phyloP scores from a whole-genome alignment of 2,113 vertebrate genomes.

The Lepidothrix coronata region DNA sequence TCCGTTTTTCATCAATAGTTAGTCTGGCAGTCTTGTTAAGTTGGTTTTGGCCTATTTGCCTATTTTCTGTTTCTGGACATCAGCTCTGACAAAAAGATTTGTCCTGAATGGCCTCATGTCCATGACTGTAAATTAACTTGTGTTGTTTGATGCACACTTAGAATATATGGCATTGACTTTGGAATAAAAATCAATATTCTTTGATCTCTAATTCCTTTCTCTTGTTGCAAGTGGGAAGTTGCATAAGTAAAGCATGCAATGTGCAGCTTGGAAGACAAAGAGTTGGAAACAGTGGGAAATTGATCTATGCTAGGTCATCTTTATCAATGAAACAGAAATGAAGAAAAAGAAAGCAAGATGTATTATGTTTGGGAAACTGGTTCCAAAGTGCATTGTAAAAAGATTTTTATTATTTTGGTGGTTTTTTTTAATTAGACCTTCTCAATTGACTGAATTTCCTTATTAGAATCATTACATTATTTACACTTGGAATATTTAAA shows the following conservation, averaged over 20 bases:
- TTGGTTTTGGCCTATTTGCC: not conserved
- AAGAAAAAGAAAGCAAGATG: not conserved
- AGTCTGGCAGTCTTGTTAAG: not conserved
- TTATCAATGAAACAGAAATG: not conserved
- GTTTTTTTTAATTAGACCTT: not conserved
- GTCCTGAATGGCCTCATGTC: not conserved
- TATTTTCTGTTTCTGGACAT: not conserved
- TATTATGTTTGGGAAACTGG: not conserved
- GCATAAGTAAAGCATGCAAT: not conserved
- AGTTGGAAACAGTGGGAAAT: not conserved
- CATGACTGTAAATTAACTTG: constrained; percentile 37
- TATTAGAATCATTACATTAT: not conserved
- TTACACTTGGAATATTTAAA: not conserved
- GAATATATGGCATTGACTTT: constrained; percentile 41
- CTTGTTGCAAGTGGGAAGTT: constrained; percentile 31
- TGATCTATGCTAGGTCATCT: constrained; percentile 1
- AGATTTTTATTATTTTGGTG: not conserved
- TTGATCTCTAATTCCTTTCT: constrained; percentile 56
- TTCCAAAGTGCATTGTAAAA: not conserved
- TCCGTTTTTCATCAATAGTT: not conserved
- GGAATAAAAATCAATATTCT: constrained; percentile 55
- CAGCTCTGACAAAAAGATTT: not conserved
- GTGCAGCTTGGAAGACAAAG: constrained; percentile 1
- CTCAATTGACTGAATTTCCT: not conserved
- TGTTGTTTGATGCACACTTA: not conserved